phyloP scores from a whole-genome alignment of 2,797 vertebrate genomes.

The Balearica regulorum region DNA sequence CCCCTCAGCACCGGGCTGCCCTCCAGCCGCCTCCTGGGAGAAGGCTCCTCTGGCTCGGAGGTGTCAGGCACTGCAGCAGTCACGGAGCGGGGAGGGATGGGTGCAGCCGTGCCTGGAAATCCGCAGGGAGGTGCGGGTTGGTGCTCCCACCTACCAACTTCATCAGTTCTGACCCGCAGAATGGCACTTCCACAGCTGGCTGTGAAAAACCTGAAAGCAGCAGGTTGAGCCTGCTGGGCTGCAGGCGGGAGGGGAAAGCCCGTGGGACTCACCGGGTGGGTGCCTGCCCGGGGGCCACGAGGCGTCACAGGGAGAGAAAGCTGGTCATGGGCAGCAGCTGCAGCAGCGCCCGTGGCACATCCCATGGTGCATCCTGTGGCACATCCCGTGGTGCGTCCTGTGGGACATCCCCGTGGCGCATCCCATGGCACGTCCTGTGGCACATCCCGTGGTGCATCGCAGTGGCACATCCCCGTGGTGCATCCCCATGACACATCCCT shows the following conservation, averaged over 20 bases:
- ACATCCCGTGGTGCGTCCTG: neutral
- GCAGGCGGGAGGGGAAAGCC: neutral
- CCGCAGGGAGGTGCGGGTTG: neutral
- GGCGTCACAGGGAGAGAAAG: neutral
- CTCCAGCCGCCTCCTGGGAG: neutral
- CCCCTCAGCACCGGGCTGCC: neutral
- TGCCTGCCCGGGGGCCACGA: rapidly evolving
- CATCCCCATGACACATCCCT: too few species aligned
- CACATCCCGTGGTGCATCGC: rapidly evolving
- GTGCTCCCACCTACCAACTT: neutral
- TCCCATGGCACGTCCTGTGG: neutral
- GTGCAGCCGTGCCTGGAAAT: neutral
- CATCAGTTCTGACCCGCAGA: neutral
- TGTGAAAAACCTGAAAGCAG: neutral
- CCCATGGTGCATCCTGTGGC: too few species aligned
- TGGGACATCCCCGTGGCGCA: too few species aligned
- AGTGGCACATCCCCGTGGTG: too few species aligned
- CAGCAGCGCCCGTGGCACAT: rapidly evolving
- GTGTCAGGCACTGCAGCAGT: rapidly evolving
- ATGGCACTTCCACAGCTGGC: neutral
- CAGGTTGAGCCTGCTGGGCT: neutral
- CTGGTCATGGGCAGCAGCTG: neutral
- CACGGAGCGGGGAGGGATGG: rapidly evolving
- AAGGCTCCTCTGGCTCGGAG: neutral
- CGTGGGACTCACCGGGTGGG: rapidly evolving